A percentile compares a stretch with the other conserved stretches of the same genome.
Evolutionary conservation across 2,888 invertebrate species (phyloP).

Genomic region (Ariolimax columbianus): DNA sequence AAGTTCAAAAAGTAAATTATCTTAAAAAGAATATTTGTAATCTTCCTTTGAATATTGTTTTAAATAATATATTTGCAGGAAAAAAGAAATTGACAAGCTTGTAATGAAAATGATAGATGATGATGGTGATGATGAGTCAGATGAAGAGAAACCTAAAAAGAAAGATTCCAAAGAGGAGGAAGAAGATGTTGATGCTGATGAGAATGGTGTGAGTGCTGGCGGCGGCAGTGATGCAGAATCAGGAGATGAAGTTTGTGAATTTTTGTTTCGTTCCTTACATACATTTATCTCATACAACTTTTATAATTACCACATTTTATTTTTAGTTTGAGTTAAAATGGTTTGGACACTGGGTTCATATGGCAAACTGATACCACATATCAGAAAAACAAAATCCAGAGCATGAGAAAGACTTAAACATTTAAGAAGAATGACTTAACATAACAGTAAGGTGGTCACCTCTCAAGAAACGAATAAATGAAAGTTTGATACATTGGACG

Average conservation of each 20-base stretch:
- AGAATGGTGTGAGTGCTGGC: constrained; percentile 53
- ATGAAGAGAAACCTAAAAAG: constrained; percentile 45
- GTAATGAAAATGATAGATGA: constrained; percentile 86
- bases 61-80: constrained; percentile 81
- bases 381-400: no score
- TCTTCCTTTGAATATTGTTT: background rate
- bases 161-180: constrained; percentile 43
- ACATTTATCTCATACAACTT: background rate
- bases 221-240: constrained; percentile 39
- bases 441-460: no score
- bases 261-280: background rate
- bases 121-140: constrained; percentile 54
- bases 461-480: no score
- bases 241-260: constrained; percentile 26
- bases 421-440: no score
- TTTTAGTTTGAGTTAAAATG: no score
- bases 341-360: no score
- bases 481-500: no score
- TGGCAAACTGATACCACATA: no score
- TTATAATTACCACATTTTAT: background rate
- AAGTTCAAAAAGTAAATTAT: no score
- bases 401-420: no score
- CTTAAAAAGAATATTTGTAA: no score
- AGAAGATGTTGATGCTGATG: constrained; percentile 42
- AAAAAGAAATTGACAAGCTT: constrained; percentile 91